These are phyloP conservation scores for Agrilus planipennis DNA, from an alignment of 1,140 invertebrate genomes.

Conservation along the genomic window DNA sequence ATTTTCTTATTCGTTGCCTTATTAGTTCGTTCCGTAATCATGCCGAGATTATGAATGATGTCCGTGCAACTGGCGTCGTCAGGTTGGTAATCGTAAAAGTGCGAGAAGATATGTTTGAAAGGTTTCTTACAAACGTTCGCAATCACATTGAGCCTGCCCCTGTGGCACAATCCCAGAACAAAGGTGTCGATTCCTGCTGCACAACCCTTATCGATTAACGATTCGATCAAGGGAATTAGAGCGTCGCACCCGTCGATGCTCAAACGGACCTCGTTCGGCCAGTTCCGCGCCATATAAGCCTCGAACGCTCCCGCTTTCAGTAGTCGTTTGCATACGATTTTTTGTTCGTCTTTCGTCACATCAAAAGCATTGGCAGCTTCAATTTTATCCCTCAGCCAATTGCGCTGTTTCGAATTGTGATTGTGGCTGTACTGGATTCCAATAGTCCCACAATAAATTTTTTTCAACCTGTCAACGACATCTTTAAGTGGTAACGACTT, in stretches of 20 bases:
- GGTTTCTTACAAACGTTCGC: conserved; percentile 85
- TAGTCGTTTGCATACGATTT: no score
- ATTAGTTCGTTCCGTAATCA: conserved; percentile 76
- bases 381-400: conserved; percentile 93
- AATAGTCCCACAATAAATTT: conserved; percentile 74
- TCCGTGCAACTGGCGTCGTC: conserved; percentile 81
- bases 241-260: conserved; percentile 87
- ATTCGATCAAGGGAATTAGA: conserved; percentile 75
- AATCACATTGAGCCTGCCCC: conserved; percentile 80
- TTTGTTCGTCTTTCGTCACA: conserved; percentile 78
- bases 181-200: conserved; percentile 67
- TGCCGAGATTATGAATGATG: conserved; percentile 90
- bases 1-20: conserved; percentile 69
- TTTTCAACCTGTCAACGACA: conserved; percentile 82
- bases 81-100: conserved; percentile 70
- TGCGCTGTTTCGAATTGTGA: conserved; percentile 90
- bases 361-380: conserved; percentile 86
- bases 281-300: conserved; percentile 78
- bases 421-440: conserved; percentile 99
- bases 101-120: conserved; percentile 71
- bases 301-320: no score
- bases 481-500: conserved; percentile 78
- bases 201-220: conserved; percentile 75
- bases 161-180: conserved; percentile 86
- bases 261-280: conserved; percentile 82